Base-by-base conservation (phyloP, 1,140 invertebrate genomes). In the Bombus affinis region DNA sequence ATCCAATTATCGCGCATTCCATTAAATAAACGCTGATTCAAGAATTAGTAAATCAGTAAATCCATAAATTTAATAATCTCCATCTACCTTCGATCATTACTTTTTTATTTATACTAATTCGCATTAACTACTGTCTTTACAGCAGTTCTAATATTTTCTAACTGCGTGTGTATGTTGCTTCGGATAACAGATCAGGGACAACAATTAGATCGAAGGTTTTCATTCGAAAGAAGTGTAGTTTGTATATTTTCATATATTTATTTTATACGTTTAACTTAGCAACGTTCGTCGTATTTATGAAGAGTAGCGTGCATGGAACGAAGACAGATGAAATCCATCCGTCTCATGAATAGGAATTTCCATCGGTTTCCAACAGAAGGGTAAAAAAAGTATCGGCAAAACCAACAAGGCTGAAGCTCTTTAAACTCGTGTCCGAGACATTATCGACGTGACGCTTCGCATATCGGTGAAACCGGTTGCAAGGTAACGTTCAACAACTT, bases 391-490 rank as follows among this genome's bases (percentile, higher is more conserved):
- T 32, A 47, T n/a, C 18, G 10, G 22, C 5, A 66, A 79, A 66
- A 78, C n/a, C 18, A 42, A 15, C 6, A 57, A 6, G 44, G 22
- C 35, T 28, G 62, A 28, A 68, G 62, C 65, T 47, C 32, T 84
- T 70, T 44, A 65, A 53, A 84, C 75, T 84, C 53, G 75, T 79
- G 66, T 53, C 53, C n/a, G 82, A 68, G 39, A 72, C 66, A 79
- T 79, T 84, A 84, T 66, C 72, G 44, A 12, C 5, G 37, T 32
- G 72, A 62, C 72, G 72, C 72, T 68, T 37, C 39, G n/a, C 65
- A 47, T 71, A 83, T 83, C 66, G 35, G 47, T 65, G 44, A 25
- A 84, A 84, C 83, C 76, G 83, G 83, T 84, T 84, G 76, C 65
- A 44, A 57, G 15, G 57, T 57, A 28, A 70, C n/a, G 74, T 84